phyloP scores from a whole-genome alignment of 2,113 vertebrate genomes.

The Speoplatyrhinus poulsoni region DNA sequence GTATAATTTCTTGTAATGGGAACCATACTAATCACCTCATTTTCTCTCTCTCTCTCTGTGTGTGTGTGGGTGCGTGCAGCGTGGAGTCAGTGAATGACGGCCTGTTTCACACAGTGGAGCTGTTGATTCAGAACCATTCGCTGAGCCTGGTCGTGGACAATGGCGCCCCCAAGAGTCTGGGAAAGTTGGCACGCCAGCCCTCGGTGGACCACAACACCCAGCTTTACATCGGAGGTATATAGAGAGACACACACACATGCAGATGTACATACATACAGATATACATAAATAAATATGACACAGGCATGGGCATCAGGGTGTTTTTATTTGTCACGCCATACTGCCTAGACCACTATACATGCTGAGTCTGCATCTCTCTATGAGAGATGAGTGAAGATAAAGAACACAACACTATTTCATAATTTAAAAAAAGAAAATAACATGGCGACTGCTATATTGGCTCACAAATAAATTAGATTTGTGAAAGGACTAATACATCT shows the following conservation, averaged over 20 bases:
- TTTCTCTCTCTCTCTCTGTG: conserved; percentile 6
- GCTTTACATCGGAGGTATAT: conserved; percentile 93
- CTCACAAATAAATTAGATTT: no score
- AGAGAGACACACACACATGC: neutral
- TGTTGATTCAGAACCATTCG: conserved; percentile 92
- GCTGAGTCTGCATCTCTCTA: no score
- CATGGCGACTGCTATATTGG: no score
- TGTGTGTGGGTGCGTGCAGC: conserved; percentile 64
- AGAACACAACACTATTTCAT: no score
- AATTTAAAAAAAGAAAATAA: no score
- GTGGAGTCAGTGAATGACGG: conserved; percentile 97
- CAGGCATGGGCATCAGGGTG: neutral
- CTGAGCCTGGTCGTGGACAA: conserved; percentile 95
- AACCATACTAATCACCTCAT: conserved; percentile 37
- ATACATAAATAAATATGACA: neutral
- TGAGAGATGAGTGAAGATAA: no score
- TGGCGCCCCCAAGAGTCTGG: conserved; percentile 90
- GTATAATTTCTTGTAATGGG: conserved; percentile 39
- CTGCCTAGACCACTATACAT: no score
- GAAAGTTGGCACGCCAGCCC: conserved; percentile 90
- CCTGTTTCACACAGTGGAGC: conserved; percentile 91
- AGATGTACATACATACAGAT: conserved; percentile 2
- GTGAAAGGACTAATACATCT: no score
- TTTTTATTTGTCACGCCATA: no score
- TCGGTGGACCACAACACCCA: conserved; percentile 87